phyloP scores from a whole-genome alignment of 2,797 vertebrate species.

The Etheostoma nigrum region DNA sequence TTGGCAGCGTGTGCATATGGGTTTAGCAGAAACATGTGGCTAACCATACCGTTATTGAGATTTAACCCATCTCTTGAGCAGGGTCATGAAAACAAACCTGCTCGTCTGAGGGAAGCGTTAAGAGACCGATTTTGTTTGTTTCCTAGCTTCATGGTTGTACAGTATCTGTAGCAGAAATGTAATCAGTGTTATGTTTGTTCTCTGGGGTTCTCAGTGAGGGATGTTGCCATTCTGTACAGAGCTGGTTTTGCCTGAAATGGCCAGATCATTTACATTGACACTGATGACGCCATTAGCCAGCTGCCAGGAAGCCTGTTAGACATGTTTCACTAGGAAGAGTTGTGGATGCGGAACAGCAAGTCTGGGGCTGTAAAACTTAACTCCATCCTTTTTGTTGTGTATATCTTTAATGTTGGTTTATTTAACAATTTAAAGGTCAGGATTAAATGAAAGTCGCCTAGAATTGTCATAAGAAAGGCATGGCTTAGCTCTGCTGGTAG shows the following conservation, averaged over 20 bases:
- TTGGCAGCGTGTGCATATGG: slow-evolving; percentile 36
- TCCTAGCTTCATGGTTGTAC: slow-evolving; percentile 33
- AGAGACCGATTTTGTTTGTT: slow-evolving; percentile 59
- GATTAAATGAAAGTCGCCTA: slow-evolving; percentile 35
- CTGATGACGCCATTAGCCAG: slow-evolving; percentile 81
- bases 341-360: not conserved
- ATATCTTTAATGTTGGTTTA: slow-evolving; percentile 44
- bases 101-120: slow-evolving; percentile 22
- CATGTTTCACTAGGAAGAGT: slow-evolving; percentile 61
- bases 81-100: slow-evolving; percentile 57
- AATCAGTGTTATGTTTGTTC: slow-evolving; percentile 65
- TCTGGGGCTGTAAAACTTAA: slow-evolving; percentile 17
- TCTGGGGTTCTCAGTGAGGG: slow-evolving; percentile 64
- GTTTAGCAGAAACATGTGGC: slow-evolving; percentile 46
- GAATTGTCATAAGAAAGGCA: slow-evolving; percentile 41
- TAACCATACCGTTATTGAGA: slow-evolving; percentile 50
- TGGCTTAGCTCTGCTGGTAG: slow-evolving; percentile 28
- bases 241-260: slow-evolving; percentile 66
- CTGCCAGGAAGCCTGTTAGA: slow-evolving; percentile 71
- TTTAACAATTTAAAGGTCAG: slow-evolving; percentile 55
- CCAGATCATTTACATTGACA: slow-evolving; percentile 80
- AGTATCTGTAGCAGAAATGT: slow-evolving; percentile 62
- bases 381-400: slow-evolving; percentile 13
- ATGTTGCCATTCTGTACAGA: slow-evolving; percentile 63
- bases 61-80: slow-evolving; percentile 55